A percentile compares a stretch with the other conserved stretches of the same genome.
Conservation (phyloP, 2,113 vertebrate species). For the Boulengeromyrus knoepffleri region DNA sequence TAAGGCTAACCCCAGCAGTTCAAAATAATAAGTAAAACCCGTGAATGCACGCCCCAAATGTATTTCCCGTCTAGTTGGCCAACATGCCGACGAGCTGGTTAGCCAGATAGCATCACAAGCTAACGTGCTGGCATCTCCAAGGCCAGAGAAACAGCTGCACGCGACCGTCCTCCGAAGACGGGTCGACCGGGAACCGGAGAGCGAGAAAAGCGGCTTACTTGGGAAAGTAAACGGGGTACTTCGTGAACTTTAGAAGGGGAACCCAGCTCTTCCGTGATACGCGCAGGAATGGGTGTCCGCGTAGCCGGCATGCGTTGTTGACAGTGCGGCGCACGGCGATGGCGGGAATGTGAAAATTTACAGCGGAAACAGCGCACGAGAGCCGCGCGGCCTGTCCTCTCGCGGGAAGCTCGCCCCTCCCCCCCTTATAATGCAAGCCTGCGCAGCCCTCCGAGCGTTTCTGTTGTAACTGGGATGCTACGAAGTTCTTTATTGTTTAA, state of each 20-base stretch:
- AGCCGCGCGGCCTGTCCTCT: neutral
- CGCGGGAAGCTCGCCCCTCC: conserved; percentile 28
- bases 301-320: conserved; percentile 63
- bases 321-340: conserved; percentile 54
- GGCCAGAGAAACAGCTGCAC: conserved; percentile 13
- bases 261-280: neutral
- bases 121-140: conserved; percentile 26
- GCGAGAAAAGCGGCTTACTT: conserved; percentile 28
- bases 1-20: neutral
- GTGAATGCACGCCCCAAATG: neutral
- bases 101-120: conserved; percentile 23
- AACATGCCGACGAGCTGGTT: conserved; percentile 39
- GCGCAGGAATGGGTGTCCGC: conserved; percentile 29
- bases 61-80: neutral
- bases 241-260: conserved; percentile 13
- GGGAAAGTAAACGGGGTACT: conserved; percentile 13
- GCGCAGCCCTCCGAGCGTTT: neutral
- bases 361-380: conserved; percentile 50
- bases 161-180: conserved; percentile 34
- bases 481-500: neutral
- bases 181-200: conserved; percentile 12
- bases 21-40: neutral
- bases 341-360: conserved; percentile 68
- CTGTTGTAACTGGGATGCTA: neutral
- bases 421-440: neutral